Conservation (phyloP, 2,888 invertebrate species). For the Lasioglossum figueresi region DNA sequence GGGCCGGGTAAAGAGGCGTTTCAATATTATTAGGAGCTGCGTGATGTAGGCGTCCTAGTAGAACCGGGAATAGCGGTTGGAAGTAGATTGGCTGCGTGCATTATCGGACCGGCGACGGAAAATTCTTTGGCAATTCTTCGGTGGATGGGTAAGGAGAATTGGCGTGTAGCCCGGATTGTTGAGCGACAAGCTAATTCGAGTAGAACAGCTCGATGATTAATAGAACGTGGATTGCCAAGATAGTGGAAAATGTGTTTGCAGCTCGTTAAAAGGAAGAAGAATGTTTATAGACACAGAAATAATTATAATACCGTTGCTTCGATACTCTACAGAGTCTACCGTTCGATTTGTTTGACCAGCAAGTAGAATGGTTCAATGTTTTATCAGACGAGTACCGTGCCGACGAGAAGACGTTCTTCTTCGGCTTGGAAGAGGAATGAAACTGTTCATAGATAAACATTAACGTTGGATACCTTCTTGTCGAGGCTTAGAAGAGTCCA, state of each 20-base stretch:
- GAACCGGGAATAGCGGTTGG: neutral
- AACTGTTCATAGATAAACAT: neutral
- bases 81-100: neutral
- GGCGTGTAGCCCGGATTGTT: neutral
- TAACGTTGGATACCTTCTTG: neutral
- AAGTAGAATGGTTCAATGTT: neutral
- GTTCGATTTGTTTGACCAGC: neutral
- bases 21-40: constrained; percentile 1
- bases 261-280: neutral
- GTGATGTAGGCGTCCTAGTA: neutral
- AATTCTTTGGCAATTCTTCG: neutral
- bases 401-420: neutral
- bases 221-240: neutral
- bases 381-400: neutral
- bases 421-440: neutral
- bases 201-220: neutral
- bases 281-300: neutral
- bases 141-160: neutral
- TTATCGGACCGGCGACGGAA: neutral
- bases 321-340: neutral
- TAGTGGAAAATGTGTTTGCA: neutral
- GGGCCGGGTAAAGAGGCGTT: neutral
- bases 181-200: neutral
- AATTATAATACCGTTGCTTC: neutral
- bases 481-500: neutral